Base-by-base conservation (phyloP, 2,888 invertebrate genomes). In the Trilocha varians region DNA sequence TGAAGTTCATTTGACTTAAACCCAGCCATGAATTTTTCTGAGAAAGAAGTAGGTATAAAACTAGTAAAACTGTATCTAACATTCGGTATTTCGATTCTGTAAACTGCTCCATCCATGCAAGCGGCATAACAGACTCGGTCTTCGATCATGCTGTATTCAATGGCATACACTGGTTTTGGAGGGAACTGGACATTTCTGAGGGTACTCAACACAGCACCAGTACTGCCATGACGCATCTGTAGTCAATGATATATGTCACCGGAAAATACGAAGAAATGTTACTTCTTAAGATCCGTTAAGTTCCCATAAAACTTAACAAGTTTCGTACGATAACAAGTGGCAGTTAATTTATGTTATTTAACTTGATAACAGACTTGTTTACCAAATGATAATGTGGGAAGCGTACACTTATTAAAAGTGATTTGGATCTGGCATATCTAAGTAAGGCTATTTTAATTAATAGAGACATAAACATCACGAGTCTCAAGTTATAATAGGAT, bases 111-210 rank as follows among this genome's bases (percentile, higher is more conserved):
- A 32, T 85, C 84, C 57, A 69, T 70, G 52, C 83, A 79, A 2
- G 79, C 67, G 2, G 85, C 85, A 42, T 80, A 85, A 47, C 83
- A 85, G 40, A 85, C 52, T 40, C 72, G 65, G 13, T 77, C 74
- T 43, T 85, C 82, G 11, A 45, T 36, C 9, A 45, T 54, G 45
- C 84, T 83, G 59, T 69, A 84, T 43, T 69, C 65, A n/a, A 85
- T 42, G 6, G 83, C 65, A 45, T 78, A 78, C 2, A 85, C 53
- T 0, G 85, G 82, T 44, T 72, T 80, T 0, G 78, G 76, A 0
- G 85, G 85, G 43, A 82, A 84, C 62, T 85, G 85, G 16, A 82
- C 72, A 41, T 73, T 73, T 1, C 84, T 69, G 1, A 85, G 56
- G 0, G 83, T 85, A 36, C 62, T 64, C 3, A 84, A 53, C 1